Percentiles rank a stretch among this genome's conserved stretches.
Conservation (phyloP, 2,797 vertebrate species). For the Parambassis ranga region DNA sequence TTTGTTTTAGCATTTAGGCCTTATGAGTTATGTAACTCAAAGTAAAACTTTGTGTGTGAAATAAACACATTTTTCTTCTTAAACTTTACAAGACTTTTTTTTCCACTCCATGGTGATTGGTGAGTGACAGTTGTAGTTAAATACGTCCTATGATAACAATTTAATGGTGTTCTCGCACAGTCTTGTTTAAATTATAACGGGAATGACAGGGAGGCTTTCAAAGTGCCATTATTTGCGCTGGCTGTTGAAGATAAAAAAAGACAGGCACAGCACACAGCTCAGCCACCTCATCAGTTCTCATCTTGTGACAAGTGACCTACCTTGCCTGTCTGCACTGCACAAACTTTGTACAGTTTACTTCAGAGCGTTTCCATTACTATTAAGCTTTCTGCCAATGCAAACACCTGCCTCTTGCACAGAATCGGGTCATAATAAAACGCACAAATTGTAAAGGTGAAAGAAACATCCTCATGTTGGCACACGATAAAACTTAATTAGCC, state of each 20-base stretch:
- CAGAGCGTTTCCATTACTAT: slow-evolving; percentile 24
- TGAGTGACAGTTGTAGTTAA: background rate
- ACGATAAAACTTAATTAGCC: background rate
- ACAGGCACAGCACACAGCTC: slow-evolving; percentile 37
- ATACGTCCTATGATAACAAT: background rate
- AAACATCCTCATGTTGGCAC: background rate
- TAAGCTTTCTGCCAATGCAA: slow-evolving; percentile 29
- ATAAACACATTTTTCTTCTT: background rate
- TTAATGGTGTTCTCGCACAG: background rate
- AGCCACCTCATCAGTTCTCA: slow-evolving; percentile 47
- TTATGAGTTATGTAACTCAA: too few species aligned
- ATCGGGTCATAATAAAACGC: too few species aligned
- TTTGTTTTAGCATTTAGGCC: too few species aligned
- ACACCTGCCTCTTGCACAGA: too few species aligned
- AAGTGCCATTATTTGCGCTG: slow-evolving; percentile 45
- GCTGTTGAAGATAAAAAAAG: slow-evolving; percentile 52
- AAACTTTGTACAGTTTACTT: slow-evolving; percentile 36
- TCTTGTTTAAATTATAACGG: slow-evolving; percentile 49
- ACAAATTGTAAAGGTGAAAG: too few species aligned
- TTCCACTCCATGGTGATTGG: background rate
- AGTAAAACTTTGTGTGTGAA: too few species aligned
- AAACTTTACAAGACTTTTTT: background rate
- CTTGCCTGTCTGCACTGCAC: slow-evolving; percentile 28
- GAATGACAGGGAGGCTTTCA: slow-evolving; percentile 38
- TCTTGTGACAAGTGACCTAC: slow-evolving; percentile 58